Evolutionary conservation across 2,113 vertebrate genomes (phyloP).

Genomic region (Heliornis fulica): DNA sequence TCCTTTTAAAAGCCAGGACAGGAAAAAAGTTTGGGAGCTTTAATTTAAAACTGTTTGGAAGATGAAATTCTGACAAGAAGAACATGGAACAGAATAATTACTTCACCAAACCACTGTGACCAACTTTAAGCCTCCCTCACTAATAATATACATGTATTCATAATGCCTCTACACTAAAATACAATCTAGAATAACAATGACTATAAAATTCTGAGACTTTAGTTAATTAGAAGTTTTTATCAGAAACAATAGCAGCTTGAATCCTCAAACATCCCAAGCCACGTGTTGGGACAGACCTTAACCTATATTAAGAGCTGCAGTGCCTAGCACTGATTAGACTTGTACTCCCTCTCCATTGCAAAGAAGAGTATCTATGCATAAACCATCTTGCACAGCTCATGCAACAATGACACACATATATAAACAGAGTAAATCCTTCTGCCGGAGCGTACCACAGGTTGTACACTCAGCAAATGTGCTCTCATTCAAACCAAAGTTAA

Average conservation of each 20-base stretch:
- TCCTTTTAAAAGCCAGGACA: not conserved
- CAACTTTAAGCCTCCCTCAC: not conserved
- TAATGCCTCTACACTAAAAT: not conserved
- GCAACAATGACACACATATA: not conserved
- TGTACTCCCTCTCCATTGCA: not conserved
- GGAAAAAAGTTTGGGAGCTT: not conserved
- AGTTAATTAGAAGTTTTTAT: not conserved
- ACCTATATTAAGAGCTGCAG: not conserved
- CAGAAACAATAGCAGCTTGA: not conserved
- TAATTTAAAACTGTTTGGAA: not conserved
- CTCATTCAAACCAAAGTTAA: not conserved
- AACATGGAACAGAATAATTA: not conserved
- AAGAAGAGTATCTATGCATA: not conserved
- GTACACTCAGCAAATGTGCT: not conserved
- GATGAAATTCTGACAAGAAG: accelerated
- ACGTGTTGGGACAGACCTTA: not conserved
- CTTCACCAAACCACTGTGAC: not conserved
- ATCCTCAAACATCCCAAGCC: not conserved
- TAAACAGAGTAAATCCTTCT: not conserved
- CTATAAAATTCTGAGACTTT: not conserved
- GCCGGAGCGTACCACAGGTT: too few species aligned
- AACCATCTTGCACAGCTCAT: not conserved
- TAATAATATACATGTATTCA: not conserved
- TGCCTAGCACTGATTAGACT: not conserved
- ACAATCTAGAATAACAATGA: not conserved